Evolutionary conservation across 2,888 invertebrate species (phyloP).

Genomic region (Lottia scabra): DNA sequence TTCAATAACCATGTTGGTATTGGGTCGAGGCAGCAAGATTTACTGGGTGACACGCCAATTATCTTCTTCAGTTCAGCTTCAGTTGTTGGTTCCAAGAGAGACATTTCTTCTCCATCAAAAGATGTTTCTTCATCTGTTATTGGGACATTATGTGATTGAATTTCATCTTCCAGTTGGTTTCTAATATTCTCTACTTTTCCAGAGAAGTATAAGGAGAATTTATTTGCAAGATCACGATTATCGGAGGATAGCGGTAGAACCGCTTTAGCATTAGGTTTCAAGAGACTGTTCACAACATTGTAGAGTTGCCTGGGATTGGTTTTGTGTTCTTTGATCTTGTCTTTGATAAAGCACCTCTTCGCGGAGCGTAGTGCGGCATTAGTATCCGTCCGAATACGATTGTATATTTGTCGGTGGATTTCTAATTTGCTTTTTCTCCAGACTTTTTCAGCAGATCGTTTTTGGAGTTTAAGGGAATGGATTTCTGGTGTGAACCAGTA

Average conservation of each 20-base stretch:
- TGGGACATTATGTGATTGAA: background rate
- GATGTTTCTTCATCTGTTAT: background rate
- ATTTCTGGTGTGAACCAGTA: background rate
- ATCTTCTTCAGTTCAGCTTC: too few species aligned
- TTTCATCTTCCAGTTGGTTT: background rate
- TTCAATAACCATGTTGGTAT: background rate
- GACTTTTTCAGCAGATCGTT: background rate
- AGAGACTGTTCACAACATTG: background rate
- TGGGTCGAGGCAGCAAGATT: background rate
- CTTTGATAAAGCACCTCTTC: background rate
- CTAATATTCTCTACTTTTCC: background rate
- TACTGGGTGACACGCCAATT: background rate
- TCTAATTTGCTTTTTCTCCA: background rate
- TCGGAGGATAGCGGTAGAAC: background rate
- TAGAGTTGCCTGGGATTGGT: background rate
- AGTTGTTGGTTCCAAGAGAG: too few species aligned
- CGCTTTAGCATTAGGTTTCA: background rate
- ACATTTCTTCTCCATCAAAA: too few species aligned
- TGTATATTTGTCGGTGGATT: slow-evolving; percentile 4
- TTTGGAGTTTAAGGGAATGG: background rate
- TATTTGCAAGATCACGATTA: background rate
- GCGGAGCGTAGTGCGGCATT: background rate
- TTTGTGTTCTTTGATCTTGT: background rate
- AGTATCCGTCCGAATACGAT: background rate
- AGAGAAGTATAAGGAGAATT: background rate